Percentiles rank a stretch among this genome's conserved stretches.
Conservation (phyloP, 2,113 vertebrate genomes). For the Micromys minutus region DNA sequence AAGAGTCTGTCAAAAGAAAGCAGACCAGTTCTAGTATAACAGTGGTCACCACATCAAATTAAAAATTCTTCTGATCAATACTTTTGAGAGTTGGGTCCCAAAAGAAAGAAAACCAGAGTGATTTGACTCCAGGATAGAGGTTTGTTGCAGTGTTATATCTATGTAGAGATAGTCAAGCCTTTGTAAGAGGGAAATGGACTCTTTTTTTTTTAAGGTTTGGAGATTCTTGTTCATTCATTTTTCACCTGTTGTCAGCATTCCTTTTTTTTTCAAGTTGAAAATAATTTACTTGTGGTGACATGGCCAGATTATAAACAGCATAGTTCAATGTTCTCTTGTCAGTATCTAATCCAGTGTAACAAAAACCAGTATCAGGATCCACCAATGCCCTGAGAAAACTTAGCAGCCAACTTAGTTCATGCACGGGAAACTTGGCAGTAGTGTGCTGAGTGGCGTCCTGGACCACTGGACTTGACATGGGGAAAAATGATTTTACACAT, state of each 20-base stretch:
- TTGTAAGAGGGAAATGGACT: background rate
- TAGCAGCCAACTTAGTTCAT: background rate
- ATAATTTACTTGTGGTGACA: background rate
- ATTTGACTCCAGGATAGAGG: background rate
- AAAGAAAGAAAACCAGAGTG: background rate
- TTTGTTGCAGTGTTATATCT: background rate
- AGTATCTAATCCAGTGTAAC: background rate
- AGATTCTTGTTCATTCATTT: background rate
- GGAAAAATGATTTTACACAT: background rate
- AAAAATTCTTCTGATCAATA: background rate
- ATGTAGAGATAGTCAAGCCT: background rate
- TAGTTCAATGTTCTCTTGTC: background rate
- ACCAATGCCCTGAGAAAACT: background rate
- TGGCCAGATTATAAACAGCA: background rate
- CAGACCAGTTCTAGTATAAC: background rate
- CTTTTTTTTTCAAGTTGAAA: constrained; percentile 3
- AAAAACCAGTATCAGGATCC: background rate
- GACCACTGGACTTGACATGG: background rate
- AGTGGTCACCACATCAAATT: background rate
- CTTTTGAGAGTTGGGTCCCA: background rate
- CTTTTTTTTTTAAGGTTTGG: background rate
- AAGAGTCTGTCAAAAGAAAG: background rate
- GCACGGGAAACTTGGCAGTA: background rate
- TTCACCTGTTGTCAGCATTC: background rate
- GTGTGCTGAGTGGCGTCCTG: background rate